A percentile compares a stretch with the other conserved stretches of the same genome.
These are phyloP conservation scores for Drosophila lacteicornis DNA, from an alignment of 1,140 invertebrate species.

Conservation along the genomic window DNA sequence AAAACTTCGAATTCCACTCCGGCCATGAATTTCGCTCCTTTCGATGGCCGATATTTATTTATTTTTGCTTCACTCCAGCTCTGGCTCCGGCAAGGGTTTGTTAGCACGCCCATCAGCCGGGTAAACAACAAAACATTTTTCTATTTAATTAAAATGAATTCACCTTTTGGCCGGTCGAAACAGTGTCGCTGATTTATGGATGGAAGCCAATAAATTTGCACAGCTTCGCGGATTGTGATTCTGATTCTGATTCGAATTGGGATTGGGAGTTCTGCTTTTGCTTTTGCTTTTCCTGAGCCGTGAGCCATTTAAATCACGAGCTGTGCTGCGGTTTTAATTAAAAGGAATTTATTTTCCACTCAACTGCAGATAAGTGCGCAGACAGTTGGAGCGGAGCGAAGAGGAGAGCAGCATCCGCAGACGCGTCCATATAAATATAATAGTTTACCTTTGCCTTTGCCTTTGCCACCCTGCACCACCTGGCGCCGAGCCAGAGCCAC, in stretches of 20 bases:
- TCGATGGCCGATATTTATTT: slow-evolving; percentile 38
- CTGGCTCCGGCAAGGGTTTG: slow-evolving; percentile 50
- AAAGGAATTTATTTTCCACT: slow-evolving; percentile 82
- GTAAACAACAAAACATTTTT: slow-evolving; percentile 78
- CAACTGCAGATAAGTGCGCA: slow-evolving; percentile 79
- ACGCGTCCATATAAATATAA: slow-evolving; percentile 47
- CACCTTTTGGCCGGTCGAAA: slow-evolving; percentile 59
- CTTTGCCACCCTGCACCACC: slow-evolving; percentile 1
- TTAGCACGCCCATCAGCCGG: slow-evolving; percentile 44
- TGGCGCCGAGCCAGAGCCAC: slow-evolving; percentile 1
- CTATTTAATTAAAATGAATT: slow-evolving; percentile 83
- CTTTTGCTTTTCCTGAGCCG: slow-evolving; percentile 37
- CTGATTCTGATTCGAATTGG: slow-evolving; percentile 18
- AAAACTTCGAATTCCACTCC: slow-evolving; percentile 71
- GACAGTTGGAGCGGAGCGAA: slow-evolving; percentile 37
- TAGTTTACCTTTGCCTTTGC: slow-evolving; percentile 49
- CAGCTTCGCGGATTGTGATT: slow-evolving; percentile 37
- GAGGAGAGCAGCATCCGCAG: slow-evolving; percentile 37
- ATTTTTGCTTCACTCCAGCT: slow-evolving; percentile 10
- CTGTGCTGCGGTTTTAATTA: slow-evolving; percentile 82
- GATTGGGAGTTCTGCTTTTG: slow-evolving; percentile 21
- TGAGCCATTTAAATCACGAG: slow-evolving; percentile 78
- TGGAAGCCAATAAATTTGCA: slow-evolving; percentile 75
- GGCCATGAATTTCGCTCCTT: slow-evolving; percentile 58
- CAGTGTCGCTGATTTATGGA: slow-evolving; percentile 70